These are phyloP conservation scores for Diorhabda elongata DNA, from an alignment of 1,140 invertebrate species.

Conservation along the genomic window DNA sequence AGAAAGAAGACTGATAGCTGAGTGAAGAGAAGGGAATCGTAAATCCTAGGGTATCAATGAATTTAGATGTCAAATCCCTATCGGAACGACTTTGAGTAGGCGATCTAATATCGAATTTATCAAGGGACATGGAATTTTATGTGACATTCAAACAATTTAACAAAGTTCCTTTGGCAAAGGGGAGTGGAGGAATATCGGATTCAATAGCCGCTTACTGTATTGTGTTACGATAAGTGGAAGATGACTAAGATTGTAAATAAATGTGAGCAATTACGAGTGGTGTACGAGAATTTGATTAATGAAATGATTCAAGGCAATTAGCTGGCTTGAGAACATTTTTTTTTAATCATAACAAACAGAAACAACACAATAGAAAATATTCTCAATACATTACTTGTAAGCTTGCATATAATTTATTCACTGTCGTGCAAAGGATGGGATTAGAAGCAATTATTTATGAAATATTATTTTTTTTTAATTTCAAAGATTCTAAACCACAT, in stretches of 20 bases:
- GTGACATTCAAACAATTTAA: not conserved
- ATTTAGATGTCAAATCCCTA: not conserved
- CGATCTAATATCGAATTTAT: not conserved
- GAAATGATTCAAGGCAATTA: too few relatives aligned
- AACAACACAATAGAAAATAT: too few relatives aligned
- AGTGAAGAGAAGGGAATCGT: not conserved
- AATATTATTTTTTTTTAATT: too few relatives aligned
- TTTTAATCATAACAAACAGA: too few relatives aligned
- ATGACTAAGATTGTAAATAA: not conserved
- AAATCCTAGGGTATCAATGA: not conserved
- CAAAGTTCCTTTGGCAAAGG: not conserved
- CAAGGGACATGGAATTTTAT: conserved; percentile 2
- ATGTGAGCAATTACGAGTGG: not conserved
- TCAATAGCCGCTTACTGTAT: not conserved
- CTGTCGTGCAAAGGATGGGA: too few relatives aligned
- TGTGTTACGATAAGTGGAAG: not conserved
- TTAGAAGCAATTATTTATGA: too few relatives aligned
- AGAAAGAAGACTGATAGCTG: not conserved
- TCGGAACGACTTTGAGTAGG: not conserved
- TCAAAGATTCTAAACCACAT: too few relatives aligned
- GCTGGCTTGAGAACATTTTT: too few relatives aligned
- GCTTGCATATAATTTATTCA: too few relatives aligned
- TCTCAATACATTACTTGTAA: too few relatives aligned
- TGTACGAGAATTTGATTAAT: too few relatives aligned
- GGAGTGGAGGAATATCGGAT: conserved; percentile 1